Evolutionary conservation across 2,797 vertebrate species (phyloP), one percentile per base, ranked within the genome.

Genomic region (Darevskia mixta): DNA sequence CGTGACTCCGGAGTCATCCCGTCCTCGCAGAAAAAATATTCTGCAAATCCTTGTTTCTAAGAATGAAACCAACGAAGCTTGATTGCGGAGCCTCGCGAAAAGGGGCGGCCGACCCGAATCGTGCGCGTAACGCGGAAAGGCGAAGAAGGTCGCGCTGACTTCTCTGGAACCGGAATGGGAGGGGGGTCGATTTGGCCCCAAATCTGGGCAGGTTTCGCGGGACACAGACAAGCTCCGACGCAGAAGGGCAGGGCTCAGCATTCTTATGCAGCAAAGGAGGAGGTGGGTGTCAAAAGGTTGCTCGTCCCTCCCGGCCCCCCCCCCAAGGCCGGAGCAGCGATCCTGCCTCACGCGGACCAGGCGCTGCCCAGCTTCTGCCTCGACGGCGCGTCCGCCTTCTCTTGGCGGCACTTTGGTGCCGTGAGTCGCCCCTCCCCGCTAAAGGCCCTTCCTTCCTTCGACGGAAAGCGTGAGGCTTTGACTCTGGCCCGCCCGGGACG

Each of bases 211-310:
- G 71, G 18, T 18, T 35, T 35, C 15, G 71, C 17, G 2, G 32
- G 71, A 3, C 15, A 1, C 1, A 35, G 75, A 8, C 7, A 1
- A 29, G 20, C 41, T 25, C 38, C 25, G 3, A 15, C 49, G 27
- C 67, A n/a, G 67, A 69, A 69, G 29, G 69, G 4, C 29, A 13
- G 11, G 6, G 29, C 29, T 11, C 9, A 32, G 69, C 69, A 6
- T 13, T 32, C 69, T 4, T 32, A 1, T 1, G 29, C 69, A 2
- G 71, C n/a, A 1, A 15, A 8, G 6, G 71, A 2, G 71, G 69
- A 4, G 27, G n/a, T 8, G 9, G n/a, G 9, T 0, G 1, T 5
- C 9, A 1, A 2, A 13, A n/a, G 8, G 25, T 2, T 29, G 29
- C 69, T 23, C 27, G 9, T 1, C 69, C 66, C 64, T 25, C 18